These are phyloP conservation scores for Columbina picui DNA, from an alignment of 2,113 vertebrate species.

Conservation along the genomic window DNA sequence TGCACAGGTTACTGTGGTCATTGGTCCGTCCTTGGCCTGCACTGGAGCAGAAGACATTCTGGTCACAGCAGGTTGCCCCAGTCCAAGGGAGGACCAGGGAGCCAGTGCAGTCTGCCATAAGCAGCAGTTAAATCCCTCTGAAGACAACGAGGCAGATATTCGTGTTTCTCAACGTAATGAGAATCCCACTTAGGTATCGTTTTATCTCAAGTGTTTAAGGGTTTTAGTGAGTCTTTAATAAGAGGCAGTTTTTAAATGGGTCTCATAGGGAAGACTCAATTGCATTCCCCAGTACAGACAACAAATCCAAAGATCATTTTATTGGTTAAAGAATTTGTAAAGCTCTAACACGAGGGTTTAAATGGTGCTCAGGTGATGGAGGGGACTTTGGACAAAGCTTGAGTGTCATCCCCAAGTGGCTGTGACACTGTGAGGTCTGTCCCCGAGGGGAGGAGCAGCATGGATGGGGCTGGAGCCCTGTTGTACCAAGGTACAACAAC, in stretches of 20 bases:
- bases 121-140: neutral
- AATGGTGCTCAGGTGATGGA: neutral
- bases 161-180: neutral
- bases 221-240: slow-evolving; percentile 10
- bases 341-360: neutral
- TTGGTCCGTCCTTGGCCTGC: neutral
- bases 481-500: neutral
- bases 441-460: fast-evolving
- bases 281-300: neutral
- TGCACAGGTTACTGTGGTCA: neutral
- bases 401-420: neutral
- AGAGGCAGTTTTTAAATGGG: neutral
- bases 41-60: neutral
- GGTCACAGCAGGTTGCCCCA: neutral
- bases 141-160: neutral
- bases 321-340: neutral
- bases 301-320: neutral
- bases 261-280: neutral
- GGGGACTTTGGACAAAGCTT: neutral
- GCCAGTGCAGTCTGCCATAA: neutral
- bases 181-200: neutral
- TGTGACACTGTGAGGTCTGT: neutral
- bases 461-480: fast-evolving
- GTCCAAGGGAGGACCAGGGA: neutral
- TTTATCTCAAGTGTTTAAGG: neutral